Conservation (phyloP, 2,888 invertebrate species). For the Callinectes sapidus region DNA sequence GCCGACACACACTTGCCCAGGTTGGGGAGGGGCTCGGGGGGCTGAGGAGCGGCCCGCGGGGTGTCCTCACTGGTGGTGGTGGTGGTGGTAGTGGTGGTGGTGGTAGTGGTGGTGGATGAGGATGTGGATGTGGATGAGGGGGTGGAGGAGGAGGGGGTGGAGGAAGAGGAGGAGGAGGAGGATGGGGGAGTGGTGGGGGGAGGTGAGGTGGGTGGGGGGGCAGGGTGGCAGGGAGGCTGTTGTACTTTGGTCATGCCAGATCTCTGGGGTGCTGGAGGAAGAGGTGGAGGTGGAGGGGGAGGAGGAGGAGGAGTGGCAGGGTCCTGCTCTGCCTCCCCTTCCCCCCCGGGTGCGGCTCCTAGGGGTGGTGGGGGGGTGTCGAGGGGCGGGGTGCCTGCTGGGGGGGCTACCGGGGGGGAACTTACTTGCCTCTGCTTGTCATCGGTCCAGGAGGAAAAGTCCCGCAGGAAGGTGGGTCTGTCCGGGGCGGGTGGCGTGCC, state of each 20-base stretch:
- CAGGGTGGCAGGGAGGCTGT: not conserved
- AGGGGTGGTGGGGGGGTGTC: slow-evolving; percentile 53
- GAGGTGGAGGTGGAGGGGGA: slow-evolving; percentile 48
- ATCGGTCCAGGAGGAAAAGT: slow-evolving; percentile 53
- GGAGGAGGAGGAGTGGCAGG: slow-evolving; percentile 41
- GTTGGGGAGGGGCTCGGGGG: not conserved
- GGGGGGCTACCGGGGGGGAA: slow-evolving; percentile 53
- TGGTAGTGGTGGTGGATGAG: not conserved
- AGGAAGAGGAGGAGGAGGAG: not conserved
- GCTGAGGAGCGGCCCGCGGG: no score
- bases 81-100: not conserved
- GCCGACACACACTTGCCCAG: not conserved
- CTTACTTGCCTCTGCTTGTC: slow-evolving; percentile 73
- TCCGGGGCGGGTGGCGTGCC: slow-evolving; percentile 47
- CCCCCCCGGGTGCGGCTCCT: slow-evolving; percentile 32
- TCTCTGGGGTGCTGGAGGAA: slow-evolving; percentile 52
- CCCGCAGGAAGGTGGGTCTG: slow-evolving; percentile 71
- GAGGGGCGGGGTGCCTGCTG: slow-evolving; percentile 45
- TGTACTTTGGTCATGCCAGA: slow-evolving; percentile 41
- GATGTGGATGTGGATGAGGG: not conserved
- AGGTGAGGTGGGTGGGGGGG: not conserved
- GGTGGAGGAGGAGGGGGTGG: not conserved
- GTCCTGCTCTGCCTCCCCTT: not conserved
- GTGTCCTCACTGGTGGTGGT: not conserved
- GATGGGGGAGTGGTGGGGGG: not conserved